Percentiles rank a stretch among this genome's conserved stretches.
Conservation (phyloP, 2,113 vertebrate species). For the Megatriorchis doriae region DNA sequence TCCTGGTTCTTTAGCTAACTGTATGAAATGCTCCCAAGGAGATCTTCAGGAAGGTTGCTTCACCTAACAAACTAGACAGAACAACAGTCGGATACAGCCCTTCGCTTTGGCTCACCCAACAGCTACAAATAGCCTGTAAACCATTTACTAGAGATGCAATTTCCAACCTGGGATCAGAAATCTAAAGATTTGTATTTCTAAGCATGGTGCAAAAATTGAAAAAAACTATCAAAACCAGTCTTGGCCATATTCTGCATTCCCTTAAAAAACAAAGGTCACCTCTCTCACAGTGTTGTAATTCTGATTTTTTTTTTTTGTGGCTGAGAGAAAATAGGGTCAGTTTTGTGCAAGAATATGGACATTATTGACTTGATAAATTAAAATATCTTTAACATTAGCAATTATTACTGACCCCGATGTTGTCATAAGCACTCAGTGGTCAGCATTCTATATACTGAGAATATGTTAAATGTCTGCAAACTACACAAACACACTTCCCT, state of each 20-base stretch:
- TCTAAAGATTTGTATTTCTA: neutral
- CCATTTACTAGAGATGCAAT: neutral
- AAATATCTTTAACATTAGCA: neutral
- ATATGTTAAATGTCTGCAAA: neutral
- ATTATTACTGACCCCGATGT: neutral
- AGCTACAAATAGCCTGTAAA: neutral
- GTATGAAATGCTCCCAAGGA: neutral
- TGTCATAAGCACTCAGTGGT: neutral
- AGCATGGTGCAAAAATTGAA: neutral
- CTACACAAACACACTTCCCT: neutral
- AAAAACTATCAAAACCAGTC: neutral
- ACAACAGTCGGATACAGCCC: neutral
- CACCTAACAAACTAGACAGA: neutral
- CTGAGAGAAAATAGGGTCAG: neutral
- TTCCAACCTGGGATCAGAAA: neutral
- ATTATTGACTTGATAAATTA: neutral
- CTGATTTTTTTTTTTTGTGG: neutral
- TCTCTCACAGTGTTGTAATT: neutral
- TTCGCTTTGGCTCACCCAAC: neutral
- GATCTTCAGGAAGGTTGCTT: neutral
- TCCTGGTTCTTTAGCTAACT: neutral
- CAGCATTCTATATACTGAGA: neutral
- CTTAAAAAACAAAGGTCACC: neutral
- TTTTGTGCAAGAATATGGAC: neutral
- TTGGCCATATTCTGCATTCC: neutral